Evolutionary conservation across 2,888 invertebrate species (phyloP), one percentile per base, ranked within the genome.

Genomic region (Panzeria rudis): DNA sequence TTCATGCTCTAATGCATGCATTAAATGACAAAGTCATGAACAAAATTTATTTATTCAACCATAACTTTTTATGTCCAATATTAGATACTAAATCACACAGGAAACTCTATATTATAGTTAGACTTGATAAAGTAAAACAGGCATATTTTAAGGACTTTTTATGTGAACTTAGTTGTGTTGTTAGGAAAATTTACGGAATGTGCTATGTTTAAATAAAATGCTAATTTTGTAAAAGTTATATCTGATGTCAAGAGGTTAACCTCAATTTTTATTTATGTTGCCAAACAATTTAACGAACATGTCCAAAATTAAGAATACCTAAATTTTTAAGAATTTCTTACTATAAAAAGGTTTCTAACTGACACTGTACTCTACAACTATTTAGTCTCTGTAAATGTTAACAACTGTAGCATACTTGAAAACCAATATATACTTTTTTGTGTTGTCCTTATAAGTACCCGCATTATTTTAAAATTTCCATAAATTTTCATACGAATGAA

Each of bases 31-130:
- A 73, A 73, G 29, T 38, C 20, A 56, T 66, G 23, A 59, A 52
- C 56, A 52, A 44, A 66, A 68, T 80, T 68, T 61, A 73, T 66
- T 17, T 29, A 59, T 59, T 73, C 41, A 64, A 50, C 72, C 72
- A 73, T 59, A 73, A 80, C 23, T 73, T 64, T 64, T 80, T 47
- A 56, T 64, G 35, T 15, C 20, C 56, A 71, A 77, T 77, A 50
- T 47, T 38, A 59, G 68, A 68, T 75, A 59, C 17, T 50, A 59
- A 50, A 68, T 68, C 35, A 59, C 6, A 68, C 15, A 77, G 68
- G 59, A 56, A 77, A 38, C n/a, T 35, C 56, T 56, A 54, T 44
- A 11, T 64, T 52, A 25, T 20, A 41, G 17, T 62, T 25, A 3
- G 23, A 35, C 47, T 47, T 29, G 56, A 77, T 64, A 20, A 59